Evolutionary conservation across 2,797 vertebrate species (phyloP).

Genomic region (Percopsis omiscomaycus): DNA sequence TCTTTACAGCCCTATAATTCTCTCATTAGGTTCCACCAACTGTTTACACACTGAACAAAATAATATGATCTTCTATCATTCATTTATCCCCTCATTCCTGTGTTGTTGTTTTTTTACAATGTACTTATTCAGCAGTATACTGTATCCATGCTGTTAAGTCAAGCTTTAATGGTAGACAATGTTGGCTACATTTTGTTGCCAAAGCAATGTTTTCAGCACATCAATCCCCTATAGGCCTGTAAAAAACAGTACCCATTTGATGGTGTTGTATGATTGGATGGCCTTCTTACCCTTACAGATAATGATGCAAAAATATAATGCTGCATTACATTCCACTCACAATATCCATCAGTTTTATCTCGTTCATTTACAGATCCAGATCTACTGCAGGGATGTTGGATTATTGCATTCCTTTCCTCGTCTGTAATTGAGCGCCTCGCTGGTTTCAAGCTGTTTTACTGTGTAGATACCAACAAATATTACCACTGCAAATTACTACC

Average conservation of each 20-base stretch:
- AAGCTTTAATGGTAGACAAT: background rate
- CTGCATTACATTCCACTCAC: conserved; percentile 8
- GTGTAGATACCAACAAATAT: conserved; percentile 68
- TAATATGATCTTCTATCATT: background rate
- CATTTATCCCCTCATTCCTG: background rate
- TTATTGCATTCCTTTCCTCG: conserved; percentile 39
- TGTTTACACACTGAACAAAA: conserved; percentile 8
- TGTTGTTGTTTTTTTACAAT: background rate
- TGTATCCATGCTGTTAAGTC: background rate
- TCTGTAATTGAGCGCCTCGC: conserved; percentile 45
- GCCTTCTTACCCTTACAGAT: background rate
- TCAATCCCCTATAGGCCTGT: background rate
- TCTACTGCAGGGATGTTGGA: conserved; percentile 30
- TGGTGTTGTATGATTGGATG: background rate
- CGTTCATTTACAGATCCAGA: conserved; percentile 4
- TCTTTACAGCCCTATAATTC: conserved; percentile 29
- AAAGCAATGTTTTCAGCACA: background rate
- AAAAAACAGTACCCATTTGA: background rate
- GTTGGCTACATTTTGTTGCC: background rate
- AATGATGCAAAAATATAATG: background rate
- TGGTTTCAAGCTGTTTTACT: conserved; percentile 69
- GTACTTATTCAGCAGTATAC: background rate
- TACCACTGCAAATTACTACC: conserved; percentile 74
- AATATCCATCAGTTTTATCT: conserved; percentile 13
- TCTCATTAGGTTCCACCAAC: conserved; percentile 25